These are phyloP conservation scores for Eumacrocentrus americanus DNA, from an alignment of 2,888 invertebrate species.

Conservation along the genomic window DNA sequence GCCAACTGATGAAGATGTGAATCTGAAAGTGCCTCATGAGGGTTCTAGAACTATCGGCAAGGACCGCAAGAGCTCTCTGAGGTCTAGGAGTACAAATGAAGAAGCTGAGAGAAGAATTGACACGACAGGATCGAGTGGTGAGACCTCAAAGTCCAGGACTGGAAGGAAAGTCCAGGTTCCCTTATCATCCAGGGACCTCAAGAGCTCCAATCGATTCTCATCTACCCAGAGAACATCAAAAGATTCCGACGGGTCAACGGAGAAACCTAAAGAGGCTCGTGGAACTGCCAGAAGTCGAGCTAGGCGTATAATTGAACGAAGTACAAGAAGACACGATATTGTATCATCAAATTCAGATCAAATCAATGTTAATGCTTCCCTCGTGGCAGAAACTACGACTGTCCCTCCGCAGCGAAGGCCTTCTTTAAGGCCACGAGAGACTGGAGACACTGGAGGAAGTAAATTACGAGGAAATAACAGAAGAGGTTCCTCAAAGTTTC, in stretches of 20 bases:
- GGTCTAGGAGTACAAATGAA: slow-evolving; percentile 13
- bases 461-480: slow-evolving; percentile 25
- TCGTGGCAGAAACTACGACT: slow-evolving; percentile 29
- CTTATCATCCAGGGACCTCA: slow-evolving; percentile 37
- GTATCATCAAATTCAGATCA: slow-evolving; percentile 44
- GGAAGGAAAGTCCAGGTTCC: slow-evolving; percentile 51
- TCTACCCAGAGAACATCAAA: slow-evolving; percentile 20
- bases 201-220: slow-evolving; percentile 34
- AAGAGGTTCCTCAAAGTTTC: neutral
- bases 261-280: slow-evolving; percentile 15
- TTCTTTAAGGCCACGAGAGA: slow-evolving; percentile 11
- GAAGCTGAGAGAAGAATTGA: slow-evolving; percentile 26
- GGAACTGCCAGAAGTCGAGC: slow-evolving; percentile 9
- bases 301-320: slow-evolving; percentile 27
- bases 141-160: slow-evolving; percentile 44
- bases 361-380: slow-evolving; percentile 45
- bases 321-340: slow-evolving; percentile 33
- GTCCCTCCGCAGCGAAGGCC: slow-evolving; percentile 6
- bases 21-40: slow-evolving; percentile 16
- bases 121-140: slow-evolving; percentile 32
- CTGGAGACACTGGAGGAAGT: slow-evolving; percentile 13
- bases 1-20: neutral
- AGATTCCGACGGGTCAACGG: neutral
- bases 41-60: neutral
- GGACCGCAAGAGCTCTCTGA: neutral